Conservation (phyloP, 2,113 vertebrate species). For the Rhea pennata region DNA sequence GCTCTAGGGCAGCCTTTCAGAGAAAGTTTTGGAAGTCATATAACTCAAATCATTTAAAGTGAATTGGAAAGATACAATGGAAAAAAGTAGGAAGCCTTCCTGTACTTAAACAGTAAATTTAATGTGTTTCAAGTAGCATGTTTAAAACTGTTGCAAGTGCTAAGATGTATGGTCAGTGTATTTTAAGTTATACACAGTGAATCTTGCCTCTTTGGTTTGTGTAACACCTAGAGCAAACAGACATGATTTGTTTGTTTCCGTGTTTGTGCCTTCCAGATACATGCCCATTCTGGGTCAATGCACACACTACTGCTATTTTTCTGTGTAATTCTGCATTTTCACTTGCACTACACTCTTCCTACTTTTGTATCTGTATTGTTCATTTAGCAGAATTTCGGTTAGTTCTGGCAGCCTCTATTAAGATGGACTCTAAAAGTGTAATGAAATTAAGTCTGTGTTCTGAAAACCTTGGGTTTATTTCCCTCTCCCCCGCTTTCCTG, state of each 20-base stretch:
- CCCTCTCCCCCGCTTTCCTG: not conserved
- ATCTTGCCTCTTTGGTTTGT: not conserved
- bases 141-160: not conserved
- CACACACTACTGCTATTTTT: not conserved
- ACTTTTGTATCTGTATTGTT: not conserved
- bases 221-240: not conserved
- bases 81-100: not conserved
- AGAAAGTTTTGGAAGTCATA: not conserved
- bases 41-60: not conserved
- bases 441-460: not conserved
- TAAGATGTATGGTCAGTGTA: not conserved
- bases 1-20: conserved; percentile 3
- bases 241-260: not conserved
- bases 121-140: not conserved
- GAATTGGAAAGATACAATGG: not conserved
- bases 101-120: not conserved
- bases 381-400: not conserved
- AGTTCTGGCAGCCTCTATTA: not conserved
- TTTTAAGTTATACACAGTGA: not conserved
- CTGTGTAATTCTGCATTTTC: not conserved
- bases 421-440: not conserved
- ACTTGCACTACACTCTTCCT: not conserved
- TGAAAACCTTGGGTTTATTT: not conserved
- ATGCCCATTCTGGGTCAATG: not conserved
- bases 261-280: not conserved